These are phyloP conservation scores for Kryptopterus vitreolus DNA, from an alignment of 2,797 vertebrate genomes.

Conservation along the genomic window DNA sequence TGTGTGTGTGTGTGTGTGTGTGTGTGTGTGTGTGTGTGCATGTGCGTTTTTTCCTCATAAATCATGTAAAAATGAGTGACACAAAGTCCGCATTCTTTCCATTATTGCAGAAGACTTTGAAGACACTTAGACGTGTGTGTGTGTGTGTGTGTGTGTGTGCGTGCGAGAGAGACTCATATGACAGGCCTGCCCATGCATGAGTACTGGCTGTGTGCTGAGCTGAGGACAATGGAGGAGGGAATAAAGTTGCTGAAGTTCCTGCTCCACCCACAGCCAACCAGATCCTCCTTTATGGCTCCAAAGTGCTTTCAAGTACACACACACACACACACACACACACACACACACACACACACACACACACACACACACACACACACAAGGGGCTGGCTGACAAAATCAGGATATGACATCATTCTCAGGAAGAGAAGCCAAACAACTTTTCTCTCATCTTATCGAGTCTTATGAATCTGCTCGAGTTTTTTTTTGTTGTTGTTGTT, in stretches of 20 bases:
- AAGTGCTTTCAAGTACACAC: slow-evolving; percentile 53
- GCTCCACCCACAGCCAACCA: slow-evolving; percentile 58
- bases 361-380: slow-evolving; percentile 40
- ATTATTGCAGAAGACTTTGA: too few species aligned
- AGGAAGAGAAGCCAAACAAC: slow-evolving; percentile 77
- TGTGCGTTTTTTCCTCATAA: neutral
- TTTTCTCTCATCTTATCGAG: slow-evolving; percentile 53
- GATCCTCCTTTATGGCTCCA: slow-evolving; percentile 56
- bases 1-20: neutral
- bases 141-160: neutral
- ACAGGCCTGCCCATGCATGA: neutral
- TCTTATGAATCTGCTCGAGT: neutral
- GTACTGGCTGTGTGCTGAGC: slow-evolving; percentile 25
- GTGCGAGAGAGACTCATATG: neutral
- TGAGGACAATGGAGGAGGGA: slow-evolving; percentile 37
- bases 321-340: slow-evolving; percentile 33
- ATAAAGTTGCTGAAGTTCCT: slow-evolving; percentile 48
- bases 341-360: slow-evolving; percentile 48
- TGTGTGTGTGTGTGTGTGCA: neutral
- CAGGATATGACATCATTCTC: slow-evolving; percentile 92
- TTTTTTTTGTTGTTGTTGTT: neutral
- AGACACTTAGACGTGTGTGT: neutral
- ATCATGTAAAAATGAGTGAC: neutral
- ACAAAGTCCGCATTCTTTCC: neutral
- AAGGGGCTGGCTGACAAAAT: slow-evolving; percentile 71